phyloP scores from a whole-genome alignment of 92 coral and sea anemone genomes.

The Palythoa heliodiscus region DNA sequence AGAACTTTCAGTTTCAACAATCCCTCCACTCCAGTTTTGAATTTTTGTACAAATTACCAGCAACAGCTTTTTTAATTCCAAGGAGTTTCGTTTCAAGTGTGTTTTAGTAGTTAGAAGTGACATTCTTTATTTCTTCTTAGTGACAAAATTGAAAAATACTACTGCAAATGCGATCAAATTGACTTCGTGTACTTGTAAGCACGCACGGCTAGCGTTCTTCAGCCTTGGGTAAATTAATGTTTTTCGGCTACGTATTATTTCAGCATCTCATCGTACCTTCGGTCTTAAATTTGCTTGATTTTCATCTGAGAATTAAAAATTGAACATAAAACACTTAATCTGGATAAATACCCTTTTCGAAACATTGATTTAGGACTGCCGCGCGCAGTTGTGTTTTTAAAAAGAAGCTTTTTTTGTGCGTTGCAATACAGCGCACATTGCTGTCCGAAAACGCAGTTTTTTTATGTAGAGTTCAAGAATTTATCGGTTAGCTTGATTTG shows the following conservation, averaged over 20 bases:
- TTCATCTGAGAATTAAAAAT: background rate
- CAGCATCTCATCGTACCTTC: background rate
- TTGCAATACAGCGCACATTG: no score
- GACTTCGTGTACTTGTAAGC: background rate
- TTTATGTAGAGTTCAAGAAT: no score
- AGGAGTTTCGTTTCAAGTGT: background rate
- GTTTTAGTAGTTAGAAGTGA: background rate
- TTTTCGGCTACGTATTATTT: background rate
- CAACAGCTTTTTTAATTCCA: background rate
- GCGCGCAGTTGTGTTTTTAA: no score
- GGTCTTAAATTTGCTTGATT: background rate
- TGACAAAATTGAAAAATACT: background rate
- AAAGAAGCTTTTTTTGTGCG: no score
- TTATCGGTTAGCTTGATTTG: no score
- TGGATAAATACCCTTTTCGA: no score
- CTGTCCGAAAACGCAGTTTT: no score
- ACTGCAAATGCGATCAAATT: background rate
- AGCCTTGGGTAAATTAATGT: background rate
- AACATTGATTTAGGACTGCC: no score
- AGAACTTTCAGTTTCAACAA: background rate
- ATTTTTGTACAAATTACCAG: background rate
- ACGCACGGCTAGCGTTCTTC: background rate
- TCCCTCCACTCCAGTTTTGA: background rate
- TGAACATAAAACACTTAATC: background rate
- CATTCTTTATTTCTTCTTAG: background rate